Conservation (phyloP, 1,140 invertebrate species). For the Pinna nobilis region DNA sequence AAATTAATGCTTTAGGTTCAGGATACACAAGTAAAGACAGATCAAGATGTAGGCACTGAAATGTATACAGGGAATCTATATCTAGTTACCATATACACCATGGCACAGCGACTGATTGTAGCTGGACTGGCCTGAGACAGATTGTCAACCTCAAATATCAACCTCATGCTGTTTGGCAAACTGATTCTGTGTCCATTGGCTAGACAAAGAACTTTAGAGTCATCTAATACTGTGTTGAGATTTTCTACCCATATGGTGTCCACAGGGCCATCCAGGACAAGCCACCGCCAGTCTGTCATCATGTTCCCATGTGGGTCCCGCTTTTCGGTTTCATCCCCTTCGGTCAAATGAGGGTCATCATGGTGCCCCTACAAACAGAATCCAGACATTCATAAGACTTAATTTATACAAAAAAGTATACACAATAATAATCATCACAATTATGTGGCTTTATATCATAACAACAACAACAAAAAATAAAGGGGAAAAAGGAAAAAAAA, state of each 20-base stretch:
- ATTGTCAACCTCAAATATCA: slow-evolving; percentile 74
- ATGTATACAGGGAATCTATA: background rate
- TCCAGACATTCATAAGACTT: no score
- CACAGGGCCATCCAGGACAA: slow-evolving; percentile 74
- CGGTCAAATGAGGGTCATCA: no score
- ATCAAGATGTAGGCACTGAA: no score
- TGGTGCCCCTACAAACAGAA: no score
- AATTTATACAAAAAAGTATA: no score
- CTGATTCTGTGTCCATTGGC: slow-evolving; percentile 73
- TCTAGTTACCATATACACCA: slow-evolving; percentile 75
- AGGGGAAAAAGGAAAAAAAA: no score
- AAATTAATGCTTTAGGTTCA: no score
- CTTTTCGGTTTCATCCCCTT: slow-evolving; percentile 30
- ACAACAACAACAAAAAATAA: no score
- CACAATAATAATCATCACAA: no score
- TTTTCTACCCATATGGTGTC: slow-evolving; percentile 75
- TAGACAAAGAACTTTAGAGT: slow-evolving; percentile 88
- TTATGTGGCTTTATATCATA: no score
- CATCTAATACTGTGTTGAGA: slow-evolving; percentile 80
- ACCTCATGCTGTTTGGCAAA: slow-evolving; percentile 67
- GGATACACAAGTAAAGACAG: no score
- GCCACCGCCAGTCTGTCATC: slow-evolving; percentile 66
- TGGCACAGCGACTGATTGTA: slow-evolving; percentile 74
- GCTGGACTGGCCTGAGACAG: slow-evolving; percentile 72
- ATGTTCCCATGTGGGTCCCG: slow-evolving; percentile 30